Conservation (phyloP, 2,888 invertebrate genomes). For the Thysanoteuthis rhombus region DNA sequence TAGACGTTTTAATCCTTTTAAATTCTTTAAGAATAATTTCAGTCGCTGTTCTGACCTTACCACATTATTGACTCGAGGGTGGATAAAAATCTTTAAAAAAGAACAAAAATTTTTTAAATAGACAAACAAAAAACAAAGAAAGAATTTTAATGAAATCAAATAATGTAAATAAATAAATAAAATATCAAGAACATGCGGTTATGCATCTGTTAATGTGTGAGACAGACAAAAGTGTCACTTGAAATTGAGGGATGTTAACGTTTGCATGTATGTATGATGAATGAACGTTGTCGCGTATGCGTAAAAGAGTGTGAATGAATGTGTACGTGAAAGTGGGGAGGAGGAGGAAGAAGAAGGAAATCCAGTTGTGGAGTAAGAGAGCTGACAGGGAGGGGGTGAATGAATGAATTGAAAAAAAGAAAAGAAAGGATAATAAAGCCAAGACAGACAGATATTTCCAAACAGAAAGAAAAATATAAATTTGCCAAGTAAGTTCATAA, state of each 20-base stretch:
- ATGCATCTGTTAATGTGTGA: not conserved
- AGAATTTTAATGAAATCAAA: not conserved
- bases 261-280: not conserved
- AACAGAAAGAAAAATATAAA: too few species aligned
- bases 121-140: too few species aligned
- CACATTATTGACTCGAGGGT: not conserved
- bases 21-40: conserved; percentile 12
- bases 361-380: too few species aligned
- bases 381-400: too few species aligned
- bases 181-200: not conserved
- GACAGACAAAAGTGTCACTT: not conserved
- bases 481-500: too few species aligned
- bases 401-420: too few species aligned
- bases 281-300: not conserved
- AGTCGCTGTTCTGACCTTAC: conserved; percentile 12
- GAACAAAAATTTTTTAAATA: too few species aligned
- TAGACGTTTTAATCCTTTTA: not conserved
- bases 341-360: not conserved
- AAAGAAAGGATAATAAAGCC: too few species aligned
- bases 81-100: not conserved
- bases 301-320: too few species aligned
- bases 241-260: not conserved
- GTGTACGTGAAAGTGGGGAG: not conserved
- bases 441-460: too few species aligned
- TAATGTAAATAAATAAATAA: not conserved